Evolutionary conservation across 2,888 invertebrate genomes (phyloP).

Genomic region (Melikaiella ostensackeni): DNA sequence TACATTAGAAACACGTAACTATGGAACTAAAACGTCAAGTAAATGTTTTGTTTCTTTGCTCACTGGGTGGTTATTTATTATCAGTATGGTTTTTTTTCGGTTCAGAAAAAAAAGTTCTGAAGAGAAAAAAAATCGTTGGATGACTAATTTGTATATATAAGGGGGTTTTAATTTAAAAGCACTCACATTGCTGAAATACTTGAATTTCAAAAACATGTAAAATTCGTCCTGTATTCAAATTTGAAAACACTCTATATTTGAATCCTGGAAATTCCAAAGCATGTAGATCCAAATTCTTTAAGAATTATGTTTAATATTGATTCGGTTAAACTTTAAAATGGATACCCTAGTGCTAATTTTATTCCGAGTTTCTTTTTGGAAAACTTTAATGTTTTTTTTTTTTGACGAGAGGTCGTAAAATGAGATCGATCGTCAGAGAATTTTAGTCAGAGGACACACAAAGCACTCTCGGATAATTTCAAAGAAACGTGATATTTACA

Average conservation of each 20-base stretch:
- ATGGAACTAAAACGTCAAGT: not conserved
- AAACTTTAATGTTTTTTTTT: conserved; percentile 15
- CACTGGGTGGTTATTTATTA: too few species aligned
- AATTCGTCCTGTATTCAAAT: not conserved
- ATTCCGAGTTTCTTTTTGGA: not conserved
- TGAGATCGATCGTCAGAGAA: not conserved
- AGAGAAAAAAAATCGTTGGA: too few species aligned
- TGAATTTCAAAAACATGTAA: too few species aligned
- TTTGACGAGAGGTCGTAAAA: not conserved
- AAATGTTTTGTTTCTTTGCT: too few species aligned
- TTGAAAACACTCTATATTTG: not conserved
- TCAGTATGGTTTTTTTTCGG: too few species aligned
- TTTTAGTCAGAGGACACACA: conserved; percentile 3
- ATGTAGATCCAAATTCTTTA: not conserved
- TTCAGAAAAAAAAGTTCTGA: too few species aligned
- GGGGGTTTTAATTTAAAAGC: too few species aligned
- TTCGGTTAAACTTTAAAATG: not conserved
- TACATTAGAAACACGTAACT: too few species aligned
- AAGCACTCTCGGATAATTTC: conserved; percentile 10
- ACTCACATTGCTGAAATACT: too few species aligned
- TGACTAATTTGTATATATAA: too few species aligned
- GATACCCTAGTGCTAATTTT: not conserved
- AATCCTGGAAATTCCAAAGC: not conserved
- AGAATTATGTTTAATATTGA: not conserved
- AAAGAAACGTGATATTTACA: conserved; percentile 23